phyloP scores from a whole-genome alignment of 2,888 invertebrate genomes.

The Dryadula phaetusa region DNA sequence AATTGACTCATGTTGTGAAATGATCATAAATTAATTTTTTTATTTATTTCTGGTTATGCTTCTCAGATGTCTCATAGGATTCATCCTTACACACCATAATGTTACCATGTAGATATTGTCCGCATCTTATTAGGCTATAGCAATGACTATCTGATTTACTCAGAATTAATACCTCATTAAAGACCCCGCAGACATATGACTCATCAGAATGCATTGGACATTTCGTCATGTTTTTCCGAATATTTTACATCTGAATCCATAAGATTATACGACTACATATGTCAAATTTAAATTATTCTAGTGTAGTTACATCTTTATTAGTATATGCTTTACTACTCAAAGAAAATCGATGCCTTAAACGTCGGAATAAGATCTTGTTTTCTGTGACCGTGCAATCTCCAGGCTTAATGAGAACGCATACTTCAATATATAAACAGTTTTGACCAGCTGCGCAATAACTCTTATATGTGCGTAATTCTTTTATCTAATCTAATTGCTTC shows the following conservation, averaged over 20 bases:
- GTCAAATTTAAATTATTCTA: conserved; percentile 13
- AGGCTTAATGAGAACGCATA: conserved; percentile 41
- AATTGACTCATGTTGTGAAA: conserved; percentile 66
- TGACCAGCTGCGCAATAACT: conserved; percentile 51
- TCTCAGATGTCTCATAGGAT: conserved; percentile 52
- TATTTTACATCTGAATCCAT: not conserved
- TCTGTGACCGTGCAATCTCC: conserved; percentile 10
- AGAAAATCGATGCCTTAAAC: conserved; percentile 5
- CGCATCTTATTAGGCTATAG: not conserved
- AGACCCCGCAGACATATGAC: conserved; percentile 4
- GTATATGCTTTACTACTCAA: not conserved
- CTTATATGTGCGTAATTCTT: conserved; percentile 48
- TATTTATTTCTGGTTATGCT: conserved; percentile 63
- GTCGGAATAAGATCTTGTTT: conserved; percentile 40
- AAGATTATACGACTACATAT: not conserved
- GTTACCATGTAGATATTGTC: conserved; percentile 19
- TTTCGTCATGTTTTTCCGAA: not conserved
- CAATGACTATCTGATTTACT: conserved; percentile 21
- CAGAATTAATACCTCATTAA: conserved; percentile 31
- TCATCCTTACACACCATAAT: conserved; percentile 55
- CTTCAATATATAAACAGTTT: conserved; percentile 47
- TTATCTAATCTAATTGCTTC: conserved; percentile 48
- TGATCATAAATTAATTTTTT: conserved; percentile 63
- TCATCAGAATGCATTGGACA: conserved; percentile 15
- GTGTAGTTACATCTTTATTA: not conserved